Evolutionary conservation across 2,888 invertebrate species (phyloP), one percentile per base, ranked within the genome.

Genomic region (Agrochola macilenta): DNA sequence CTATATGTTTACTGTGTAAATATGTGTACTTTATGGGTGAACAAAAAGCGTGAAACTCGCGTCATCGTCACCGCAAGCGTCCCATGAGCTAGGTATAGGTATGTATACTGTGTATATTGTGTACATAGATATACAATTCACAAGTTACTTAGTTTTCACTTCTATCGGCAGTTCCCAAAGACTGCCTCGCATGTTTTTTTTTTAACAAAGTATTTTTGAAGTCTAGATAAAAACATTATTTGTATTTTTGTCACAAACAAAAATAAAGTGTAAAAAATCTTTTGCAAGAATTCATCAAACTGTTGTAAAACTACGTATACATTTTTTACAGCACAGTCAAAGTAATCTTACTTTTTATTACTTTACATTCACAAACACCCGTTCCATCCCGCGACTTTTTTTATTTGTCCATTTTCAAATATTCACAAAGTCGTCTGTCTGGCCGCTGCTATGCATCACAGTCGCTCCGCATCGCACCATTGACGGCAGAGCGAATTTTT

Each of bases 401-500:
- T 57, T 63, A 74, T 80, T 60, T 76, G 69, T 81, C 73, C 54
- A 76, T 76, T 81, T 72, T 71, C 69, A 77, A 77, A 76, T 73
- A 78, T 81, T 78, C 79, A 61, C 66, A 78, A 69, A 78, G 85
- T 89, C 87, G 88, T 86, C 75, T 87, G 92, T 92, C 90, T 92
- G 89, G 77, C 79, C 80, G 82, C 88, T 89, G 90, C 90, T 91
- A 92, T 91, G 89, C 91, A 90, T 90, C 90, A 83, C 70, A 39
- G 66, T 70, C 81, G 81, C 30, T 63, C 74, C 72, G 80, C 77
- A 82, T 70, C 82, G 70, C 87, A 70, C 91, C 93, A 96, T 93
- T 94, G 95, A 96, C 94, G 95, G 93, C 92, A 86, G 89, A 76
- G 93, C 93, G 95, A 95, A 95, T 95, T 96, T 96, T 96, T 96